These are phyloP conservation scores for Tenthredo amoena DNA, from an alignment of 2,888 invertebrate genomes.

Conservation along the genomic window DNA sequence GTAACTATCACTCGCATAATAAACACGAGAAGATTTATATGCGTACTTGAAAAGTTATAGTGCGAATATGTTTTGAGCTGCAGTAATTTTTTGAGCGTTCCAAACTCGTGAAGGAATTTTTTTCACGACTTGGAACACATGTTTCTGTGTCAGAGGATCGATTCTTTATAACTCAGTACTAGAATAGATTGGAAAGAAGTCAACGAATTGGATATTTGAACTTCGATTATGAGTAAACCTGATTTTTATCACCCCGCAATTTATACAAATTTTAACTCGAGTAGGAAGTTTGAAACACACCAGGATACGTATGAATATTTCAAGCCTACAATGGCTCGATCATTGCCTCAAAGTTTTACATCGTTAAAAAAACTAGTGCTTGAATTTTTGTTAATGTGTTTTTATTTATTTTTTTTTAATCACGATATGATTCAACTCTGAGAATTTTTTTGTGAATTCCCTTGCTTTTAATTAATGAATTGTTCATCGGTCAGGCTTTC, in stretches of 20 bases:
- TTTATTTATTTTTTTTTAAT: too few relatives aligned
- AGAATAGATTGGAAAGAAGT: not conserved
- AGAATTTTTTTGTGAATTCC: not conserved
- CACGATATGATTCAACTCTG: too few relatives aligned
- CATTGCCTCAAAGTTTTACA: not conserved
- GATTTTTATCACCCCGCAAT: not conserved
- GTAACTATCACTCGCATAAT: not conserved
- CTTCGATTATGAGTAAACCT: not conserved
- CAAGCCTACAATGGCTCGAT: constrained; percentile 1
- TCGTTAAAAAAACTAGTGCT: not conserved
- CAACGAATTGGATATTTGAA: not conserved
- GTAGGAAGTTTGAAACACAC: not conserved
- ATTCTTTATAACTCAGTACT: not conserved
- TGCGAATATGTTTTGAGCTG: not conserved
- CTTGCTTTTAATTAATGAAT: not conserved
- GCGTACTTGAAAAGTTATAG: too few relatives aligned
- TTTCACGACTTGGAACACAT: not conserved
- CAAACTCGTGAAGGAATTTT: not conserved
- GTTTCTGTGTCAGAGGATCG: not conserved
- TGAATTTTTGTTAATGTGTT: not conserved
- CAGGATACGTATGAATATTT: not conserved
- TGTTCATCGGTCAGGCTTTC: not conserved
- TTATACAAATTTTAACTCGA: not conserved
- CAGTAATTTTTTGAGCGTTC: not conserved
- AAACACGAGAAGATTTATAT: not conserved